Evolutionary conservation across 2,797 vertebrate genomes (phyloP).

Genomic region (Chlorospingus semifuscus): DNA sequence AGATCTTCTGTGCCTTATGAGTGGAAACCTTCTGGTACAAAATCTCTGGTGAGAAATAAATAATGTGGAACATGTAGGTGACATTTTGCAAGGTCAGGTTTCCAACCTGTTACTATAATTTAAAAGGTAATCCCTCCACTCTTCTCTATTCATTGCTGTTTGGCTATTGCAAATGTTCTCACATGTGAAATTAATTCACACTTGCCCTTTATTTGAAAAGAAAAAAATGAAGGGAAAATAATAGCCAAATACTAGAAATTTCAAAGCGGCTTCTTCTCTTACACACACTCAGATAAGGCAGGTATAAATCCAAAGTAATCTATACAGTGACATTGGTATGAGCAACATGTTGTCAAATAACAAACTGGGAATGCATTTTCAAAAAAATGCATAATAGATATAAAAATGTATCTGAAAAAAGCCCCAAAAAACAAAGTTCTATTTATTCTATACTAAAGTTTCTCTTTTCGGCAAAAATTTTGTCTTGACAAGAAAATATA

Average conservation of each 20-base stretch:
- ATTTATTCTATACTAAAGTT: neutral
- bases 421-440: neutral
- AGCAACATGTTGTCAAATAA: neutral
- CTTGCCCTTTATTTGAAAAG: constrained; percentile 1
- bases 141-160: neutral
- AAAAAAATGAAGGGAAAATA: neutral
- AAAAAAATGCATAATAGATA: neutral
- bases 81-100: constrained; percentile 47
- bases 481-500: neutral
- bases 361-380: neutral
- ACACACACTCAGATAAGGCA: neutral
- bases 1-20: constrained; percentile 19
- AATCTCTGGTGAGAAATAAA: constrained; percentile 40
- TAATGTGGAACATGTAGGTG: constrained; percentile 16
- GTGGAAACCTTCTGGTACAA: neutral
- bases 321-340: neutral
- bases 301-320: neutral
- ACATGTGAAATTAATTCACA: neutral
- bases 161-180: neutral
- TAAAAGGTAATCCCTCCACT: constrained; percentile 1
- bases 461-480: neutral
- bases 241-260: neutral
- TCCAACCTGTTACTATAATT: neutral
- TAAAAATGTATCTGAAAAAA: neutral
- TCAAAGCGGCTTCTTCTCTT: neutral